These are phyloP conservation scores for Drosophila suzukii DNA, from an alignment of 1,140 invertebrate genomes.

Conservation along the genomic window DNA sequence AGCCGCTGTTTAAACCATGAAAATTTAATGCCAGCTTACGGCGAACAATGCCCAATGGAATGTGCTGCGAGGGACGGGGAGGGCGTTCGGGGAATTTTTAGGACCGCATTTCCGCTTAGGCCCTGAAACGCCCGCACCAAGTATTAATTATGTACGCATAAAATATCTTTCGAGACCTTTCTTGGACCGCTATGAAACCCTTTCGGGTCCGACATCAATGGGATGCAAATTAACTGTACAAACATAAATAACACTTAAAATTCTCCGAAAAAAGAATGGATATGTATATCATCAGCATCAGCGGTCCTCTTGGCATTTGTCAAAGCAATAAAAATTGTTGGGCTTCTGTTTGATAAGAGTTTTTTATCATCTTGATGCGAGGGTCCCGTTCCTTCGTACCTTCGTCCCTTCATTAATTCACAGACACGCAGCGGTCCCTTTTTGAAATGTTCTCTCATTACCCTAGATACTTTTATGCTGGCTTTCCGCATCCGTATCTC, in stretches of 20 bases:
- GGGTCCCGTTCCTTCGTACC: not conserved
- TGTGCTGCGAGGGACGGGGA: constrained; percentile 24
- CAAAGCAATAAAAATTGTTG: constrained; percentile 80
- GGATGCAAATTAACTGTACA: constrained; percentile 82
- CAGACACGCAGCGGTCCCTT: constrained; percentile 49
- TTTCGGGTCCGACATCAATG: constrained; percentile 72
- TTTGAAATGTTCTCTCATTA: constrained; percentile 57
- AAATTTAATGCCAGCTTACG: constrained; percentile 80
- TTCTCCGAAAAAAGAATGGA: constrained; percentile 61
- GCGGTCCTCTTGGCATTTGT: constrained; percentile 56
- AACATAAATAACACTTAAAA: constrained; percentile 82
- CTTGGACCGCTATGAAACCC: constrained; percentile 36
- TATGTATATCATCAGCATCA: constrained; percentile 13
- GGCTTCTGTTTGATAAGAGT: constrained; percentile 66
- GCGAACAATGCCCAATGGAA: constrained; percentile 56
- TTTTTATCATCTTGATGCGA: constrained; percentile 43
- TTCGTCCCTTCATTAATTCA: constrained; percentile 71
- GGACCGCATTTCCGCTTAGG: constrained; percentile 69
- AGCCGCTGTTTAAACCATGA: constrained; percentile 78
- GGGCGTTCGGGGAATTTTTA: constrained; percentile 64
- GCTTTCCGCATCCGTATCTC: constrained; percentile 30
- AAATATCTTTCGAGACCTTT: constrained; percentile 81
- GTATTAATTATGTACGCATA: constrained; percentile 83
- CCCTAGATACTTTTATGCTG: constrained; percentile 62
- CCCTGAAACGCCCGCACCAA: constrained; percentile 36